Conservation (phyloP, 2,113 vertebrate species). For the Galemys pyrenaicus region DNA sequence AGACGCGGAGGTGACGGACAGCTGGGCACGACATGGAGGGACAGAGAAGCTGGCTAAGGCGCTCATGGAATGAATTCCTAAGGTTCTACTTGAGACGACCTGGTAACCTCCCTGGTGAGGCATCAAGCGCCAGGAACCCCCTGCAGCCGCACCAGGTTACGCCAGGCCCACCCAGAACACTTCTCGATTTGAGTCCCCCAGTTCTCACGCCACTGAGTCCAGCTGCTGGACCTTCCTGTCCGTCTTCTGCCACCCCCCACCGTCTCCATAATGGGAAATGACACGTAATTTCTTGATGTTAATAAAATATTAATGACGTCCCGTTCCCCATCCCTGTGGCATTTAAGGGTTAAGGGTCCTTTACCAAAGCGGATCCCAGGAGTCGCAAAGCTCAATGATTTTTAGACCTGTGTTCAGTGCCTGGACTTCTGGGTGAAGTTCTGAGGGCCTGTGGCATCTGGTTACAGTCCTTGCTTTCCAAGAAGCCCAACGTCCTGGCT, state of each 20-base stretch:
- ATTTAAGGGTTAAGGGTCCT: background rate
- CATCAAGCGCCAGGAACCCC: background rate
- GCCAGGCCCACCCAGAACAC: background rate
- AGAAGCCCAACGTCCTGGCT: background rate
- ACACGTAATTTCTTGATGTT: conserved; percentile 11
- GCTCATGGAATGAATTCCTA: background rate
- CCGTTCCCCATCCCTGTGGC: background rate
- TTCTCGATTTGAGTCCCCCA: background rate
- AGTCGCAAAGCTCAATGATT: background rate
- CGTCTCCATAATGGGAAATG: conserved; percentile 14
- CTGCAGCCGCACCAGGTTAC: background rate
- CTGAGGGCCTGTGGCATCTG: background rate
- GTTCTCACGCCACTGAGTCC: background rate
- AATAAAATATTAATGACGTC: conserved; percentile 55
- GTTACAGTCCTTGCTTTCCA: background rate
- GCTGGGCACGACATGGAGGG: background rate
- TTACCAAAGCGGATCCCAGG: background rate
- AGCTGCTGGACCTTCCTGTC: background rate
- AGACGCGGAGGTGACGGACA: rapidly evolving
- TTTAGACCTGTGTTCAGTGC: background rate
- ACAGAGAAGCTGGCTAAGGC: background rate
- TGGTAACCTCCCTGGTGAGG: background rate
- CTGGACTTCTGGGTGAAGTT: background rate
- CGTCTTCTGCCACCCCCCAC: background rate
- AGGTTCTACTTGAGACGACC: too few relatives aligned